Evolutionary conservation across 2,797 vertebrate genomes (phyloP).

Genomic region (Rhyacichthys aspro): DNA sequence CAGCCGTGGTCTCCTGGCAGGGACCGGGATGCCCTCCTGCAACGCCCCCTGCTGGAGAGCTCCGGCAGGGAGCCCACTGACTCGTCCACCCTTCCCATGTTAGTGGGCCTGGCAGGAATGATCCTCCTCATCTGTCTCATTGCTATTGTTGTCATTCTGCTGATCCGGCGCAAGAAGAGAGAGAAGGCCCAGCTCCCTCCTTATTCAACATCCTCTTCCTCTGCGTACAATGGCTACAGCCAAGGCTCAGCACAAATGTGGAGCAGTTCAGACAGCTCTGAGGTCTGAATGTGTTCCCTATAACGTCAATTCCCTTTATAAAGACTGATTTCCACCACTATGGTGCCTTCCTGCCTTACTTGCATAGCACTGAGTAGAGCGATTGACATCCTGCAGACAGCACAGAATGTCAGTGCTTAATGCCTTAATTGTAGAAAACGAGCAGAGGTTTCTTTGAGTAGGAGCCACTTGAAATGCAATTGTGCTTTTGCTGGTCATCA

Average conservation of each 20-base stretch:
- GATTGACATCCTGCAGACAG: constrained; percentile 53
- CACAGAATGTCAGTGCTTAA: constrained; percentile 42
- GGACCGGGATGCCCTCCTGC: constrained; percentile 32
- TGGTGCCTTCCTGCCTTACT: constrained; percentile 69
- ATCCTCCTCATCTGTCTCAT: constrained; percentile 75
- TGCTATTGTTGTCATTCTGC: constrained; percentile 63
- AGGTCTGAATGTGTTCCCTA: constrained; percentile 69
- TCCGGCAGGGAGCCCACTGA: constrained; percentile 61
- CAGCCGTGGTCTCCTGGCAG: constrained; percentile 64
- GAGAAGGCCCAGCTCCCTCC: constrained; percentile 70
- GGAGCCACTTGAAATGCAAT: constrained; percentile 29
- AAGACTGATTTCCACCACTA: constrained; percentile 64
- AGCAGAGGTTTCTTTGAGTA: constrained; percentile 28
- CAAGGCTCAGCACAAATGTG: constrained; percentile 53
- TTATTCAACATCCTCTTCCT: constrained; percentile 78
- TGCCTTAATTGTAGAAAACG: constrained; percentile 44
- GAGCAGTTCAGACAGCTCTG: constrained; percentile 76
- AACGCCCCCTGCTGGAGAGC: constrained; percentile 75
- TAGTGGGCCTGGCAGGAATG: constrained; percentile 74
- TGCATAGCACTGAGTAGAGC: constrained; percentile 64
- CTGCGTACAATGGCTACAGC: constrained; percentile 76
- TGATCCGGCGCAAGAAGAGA: constrained; percentile 73
- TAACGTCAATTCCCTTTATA: constrained; percentile 21
- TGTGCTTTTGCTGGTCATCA: constrained; percentile 35
- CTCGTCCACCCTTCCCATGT: constrained; percentile 65